Base-by-base conservation (phyloP, 2,113 vertebrate species). In the Diadophis punctatus region DNA sequence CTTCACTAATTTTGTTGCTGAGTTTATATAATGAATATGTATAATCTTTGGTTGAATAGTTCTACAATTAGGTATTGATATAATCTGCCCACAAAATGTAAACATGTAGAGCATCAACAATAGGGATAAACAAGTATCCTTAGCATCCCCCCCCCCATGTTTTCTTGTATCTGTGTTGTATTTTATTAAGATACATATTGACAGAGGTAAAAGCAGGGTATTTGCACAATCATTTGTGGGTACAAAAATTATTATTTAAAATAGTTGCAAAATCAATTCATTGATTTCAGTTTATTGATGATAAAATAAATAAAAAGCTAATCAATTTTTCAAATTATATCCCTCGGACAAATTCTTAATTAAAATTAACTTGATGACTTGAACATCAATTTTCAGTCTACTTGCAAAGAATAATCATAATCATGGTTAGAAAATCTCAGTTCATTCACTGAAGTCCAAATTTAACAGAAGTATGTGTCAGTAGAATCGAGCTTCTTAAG, bases 141-240 rank as follows among this genome's bases (percentile, higher is more conserved):
- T 43, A 12, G 46, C n/a, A n/a, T n/a, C n/a, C 22, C 9, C 22
- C 1, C 27, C 1, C 14, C 16, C 22, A 3, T 4, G 3, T 0
- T 91, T 86, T 91, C 5, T 30, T 27, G 0, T 8, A 56, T 56
- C 34, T 55, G 22, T 48, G 25, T 2, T 86, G 27, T 86, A 56
- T 86, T 56, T 88, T 56, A 53, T 88, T 56, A 9, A 52, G 34
- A 60, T 27, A 18, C 20, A 39, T 60, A 89, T 58, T 89, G 88
- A 89, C 14, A 23, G 23, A 39, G 1, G 8, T 89, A 27, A 25
- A 58, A 87, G 86, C 51, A 86, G 86, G 27, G 0, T 51, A 87
- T 87, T 56, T 88, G 8, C 87, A 86, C 11, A 51, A 49, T 86
- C 34, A 52, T 87, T 87, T n/a, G 16, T 8, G 16, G 51, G 18